Evolutionary conservation across 2,888 invertebrate species (phyloP).

Genomic region (Ormyrus pomaceus): DNA sequence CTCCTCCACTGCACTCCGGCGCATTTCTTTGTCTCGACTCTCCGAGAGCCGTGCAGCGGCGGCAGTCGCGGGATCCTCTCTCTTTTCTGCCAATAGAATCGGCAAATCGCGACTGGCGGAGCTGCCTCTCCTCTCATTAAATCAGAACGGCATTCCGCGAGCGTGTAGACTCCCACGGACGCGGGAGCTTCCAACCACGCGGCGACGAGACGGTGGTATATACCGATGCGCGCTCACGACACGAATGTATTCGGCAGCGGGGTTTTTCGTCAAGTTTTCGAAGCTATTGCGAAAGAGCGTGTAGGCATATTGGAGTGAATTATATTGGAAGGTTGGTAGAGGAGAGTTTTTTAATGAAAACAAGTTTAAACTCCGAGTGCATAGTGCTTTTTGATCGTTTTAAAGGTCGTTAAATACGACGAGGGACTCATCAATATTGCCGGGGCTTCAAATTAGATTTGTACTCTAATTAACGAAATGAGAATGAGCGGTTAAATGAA

Average conservation of each 20-base stretch:
- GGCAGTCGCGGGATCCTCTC: background rate
- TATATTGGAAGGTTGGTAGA: too few relatives aligned
- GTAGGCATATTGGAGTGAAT: too few relatives aligned
- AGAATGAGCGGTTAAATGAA: slow-evolving; percentile 64
- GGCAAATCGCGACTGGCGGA: slow-evolving; percentile 40
- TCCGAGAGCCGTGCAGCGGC: background rate
- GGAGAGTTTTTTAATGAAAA: too few relatives aligned
- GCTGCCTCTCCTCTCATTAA: slow-evolving; percentile 68
- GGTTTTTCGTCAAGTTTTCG: too few relatives aligned
- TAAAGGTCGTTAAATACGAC: slow-evolving; percentile 3
- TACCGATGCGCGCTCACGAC: slow-evolving; percentile 69
- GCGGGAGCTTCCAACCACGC: background rate
- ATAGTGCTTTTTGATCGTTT: background rate
- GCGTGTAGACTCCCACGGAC: slow-evolving; percentile 75
- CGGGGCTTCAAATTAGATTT: slow-evolving; percentile 63
- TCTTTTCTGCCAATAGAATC: slow-evolving; percentile 41
- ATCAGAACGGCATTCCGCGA: slow-evolving; percentile 76
- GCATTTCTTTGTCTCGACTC: slow-evolving; percentile 46
- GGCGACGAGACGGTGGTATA: slow-evolving; percentile 62
- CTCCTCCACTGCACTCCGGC: slow-evolving; percentile 20
- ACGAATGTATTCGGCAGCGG: slow-evolving; percentile 36
- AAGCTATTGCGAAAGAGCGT: too few relatives aligned
- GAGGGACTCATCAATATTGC: slow-evolving; percentile 39
- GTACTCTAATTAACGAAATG: slow-evolving; percentile 68
- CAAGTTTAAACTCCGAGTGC: too few relatives aligned